Conservation (phyloP, 2,113 vertebrate species). For the Copsychus sechellarum region DNA sequence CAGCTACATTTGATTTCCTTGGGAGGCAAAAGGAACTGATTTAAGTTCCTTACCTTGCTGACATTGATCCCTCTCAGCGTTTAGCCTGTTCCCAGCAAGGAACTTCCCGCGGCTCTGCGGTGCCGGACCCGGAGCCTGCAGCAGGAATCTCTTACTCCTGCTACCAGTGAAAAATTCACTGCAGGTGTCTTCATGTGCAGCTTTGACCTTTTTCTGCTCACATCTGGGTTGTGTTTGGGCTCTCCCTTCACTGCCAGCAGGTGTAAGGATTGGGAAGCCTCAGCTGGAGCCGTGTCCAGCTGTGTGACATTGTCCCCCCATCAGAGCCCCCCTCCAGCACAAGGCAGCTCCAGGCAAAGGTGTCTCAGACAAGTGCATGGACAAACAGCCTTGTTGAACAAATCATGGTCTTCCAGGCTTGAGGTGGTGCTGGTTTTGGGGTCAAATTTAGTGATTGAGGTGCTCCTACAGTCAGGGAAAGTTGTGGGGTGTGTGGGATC, state of each 20-base stretch:
- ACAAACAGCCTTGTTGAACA: neutral
- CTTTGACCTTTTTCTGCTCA: conserved; percentile 1
- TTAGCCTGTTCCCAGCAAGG: neutral
- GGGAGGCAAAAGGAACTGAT: conserved; percentile 37
- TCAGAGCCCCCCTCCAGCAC: neutral
- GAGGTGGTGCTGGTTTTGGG: neutral
- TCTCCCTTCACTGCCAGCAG: neutral
- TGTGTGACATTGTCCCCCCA: rapidly evolving
- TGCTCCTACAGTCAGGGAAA: neutral
- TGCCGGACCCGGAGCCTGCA: neutral
- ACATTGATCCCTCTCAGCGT: neutral
- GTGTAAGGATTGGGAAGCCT: neutral
- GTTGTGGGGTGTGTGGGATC: neutral
- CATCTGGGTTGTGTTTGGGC: conserved; percentile 41
- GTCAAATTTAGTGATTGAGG: rapidly evolving
- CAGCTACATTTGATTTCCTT: conserved; percentile 39
- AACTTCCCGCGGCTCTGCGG: neutral
- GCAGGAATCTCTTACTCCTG: neutral
- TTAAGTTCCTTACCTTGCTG: conserved; percentile 38
- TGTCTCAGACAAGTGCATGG: rapidly evolving
- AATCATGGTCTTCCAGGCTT: rapidly evolving
- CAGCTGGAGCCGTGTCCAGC: rapidly evolving
- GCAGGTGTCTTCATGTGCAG: conserved; percentile 4
- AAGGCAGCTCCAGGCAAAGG: neutral
- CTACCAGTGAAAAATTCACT: neutral